Percentiles rank a stretch among this genome's conserved stretches.
These are phyloP conservation scores for Lasiommata megera DNA, from an alignment of 2,888 invertebrate species.

Conservation along the genomic window DNA sequence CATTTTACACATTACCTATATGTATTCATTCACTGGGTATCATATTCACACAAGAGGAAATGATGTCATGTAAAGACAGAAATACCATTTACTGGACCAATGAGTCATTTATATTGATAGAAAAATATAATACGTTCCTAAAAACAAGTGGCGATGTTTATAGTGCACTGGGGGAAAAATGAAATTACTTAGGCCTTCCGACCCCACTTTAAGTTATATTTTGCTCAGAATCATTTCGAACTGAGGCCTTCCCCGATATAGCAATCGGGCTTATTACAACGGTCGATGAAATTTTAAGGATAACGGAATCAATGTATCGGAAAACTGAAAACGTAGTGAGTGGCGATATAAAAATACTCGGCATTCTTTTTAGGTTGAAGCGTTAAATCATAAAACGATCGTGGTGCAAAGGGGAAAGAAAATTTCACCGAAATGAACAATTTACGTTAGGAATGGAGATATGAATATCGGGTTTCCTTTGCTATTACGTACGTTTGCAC, in stretches of 20 bases:
- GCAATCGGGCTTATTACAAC: conserved; percentile 25
- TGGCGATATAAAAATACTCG: conserved; percentile 20
- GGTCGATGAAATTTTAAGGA: conserved; percentile 26
- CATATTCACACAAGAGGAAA: no score
- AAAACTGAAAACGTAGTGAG: conserved; percentile 31
- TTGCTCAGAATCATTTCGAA: conserved; percentile 13
- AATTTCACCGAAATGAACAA: not conserved
- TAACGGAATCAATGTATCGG: conserved; percentile 31
- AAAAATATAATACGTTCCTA: not conserved
- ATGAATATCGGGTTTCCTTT: not conserved
- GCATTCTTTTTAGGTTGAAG: conserved; percentile 16
- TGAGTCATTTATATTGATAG: no score
- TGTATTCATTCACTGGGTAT: no score
- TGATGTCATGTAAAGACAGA: no score
- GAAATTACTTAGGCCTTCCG: conserved; percentile 1
- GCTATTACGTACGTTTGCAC: no score
- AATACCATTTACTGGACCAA: no score
- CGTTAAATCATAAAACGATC: conserved; percentile 14
- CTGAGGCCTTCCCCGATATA: conserved; percentile 19
- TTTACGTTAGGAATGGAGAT: not conserved
- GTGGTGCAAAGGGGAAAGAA: conserved; percentile 1
- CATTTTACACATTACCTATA: no score
- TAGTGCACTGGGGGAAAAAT: not conserved
- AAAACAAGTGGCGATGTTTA: not conserved
- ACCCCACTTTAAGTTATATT: conserved; percentile 9